phyloP scores from a whole-genome alignment of 2,797 vertebrate genomes.

The Emys orbicularis region DNA sequence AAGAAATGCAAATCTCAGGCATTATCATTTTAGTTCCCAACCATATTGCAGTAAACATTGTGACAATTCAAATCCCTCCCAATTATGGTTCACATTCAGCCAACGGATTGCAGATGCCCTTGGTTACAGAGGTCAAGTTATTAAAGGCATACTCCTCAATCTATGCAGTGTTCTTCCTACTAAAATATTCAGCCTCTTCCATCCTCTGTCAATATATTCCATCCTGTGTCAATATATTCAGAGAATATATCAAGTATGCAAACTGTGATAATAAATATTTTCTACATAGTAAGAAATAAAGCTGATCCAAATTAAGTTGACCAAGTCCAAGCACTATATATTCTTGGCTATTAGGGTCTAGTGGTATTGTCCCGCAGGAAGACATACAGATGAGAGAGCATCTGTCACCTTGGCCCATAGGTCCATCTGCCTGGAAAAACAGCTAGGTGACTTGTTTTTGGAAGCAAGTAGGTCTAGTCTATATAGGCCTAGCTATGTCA shows the following conservation, averaged over 20 bases:
- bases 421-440: neutral
- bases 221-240: neutral
- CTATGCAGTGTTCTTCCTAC: rapidly evolving
- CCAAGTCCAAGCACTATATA: neutral
- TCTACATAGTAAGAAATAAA: neutral
- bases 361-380: neutral
- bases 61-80: constrained; percentile 34
- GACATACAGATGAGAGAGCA: neutral
- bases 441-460: neutral
- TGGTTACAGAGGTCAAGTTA: constrained; percentile 13
- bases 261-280: neutral
- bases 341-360: neutral
- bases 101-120: neutral
- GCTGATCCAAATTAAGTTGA: neutral
- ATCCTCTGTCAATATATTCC: neutral
- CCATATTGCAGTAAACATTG: constrained; percentile 49
- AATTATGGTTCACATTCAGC: constrained; percentile 28
- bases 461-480: neutral
- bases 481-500: neutral
- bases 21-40: constrained; percentile 60
- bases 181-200: neutral
- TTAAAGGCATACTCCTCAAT: neutral
- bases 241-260: neutral
- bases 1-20: constrained; percentile 59
- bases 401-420: neutral